Base-by-base conservation (phyloP, 1,140 invertebrate genomes). In the Drosophila ercepeae region DNA sequence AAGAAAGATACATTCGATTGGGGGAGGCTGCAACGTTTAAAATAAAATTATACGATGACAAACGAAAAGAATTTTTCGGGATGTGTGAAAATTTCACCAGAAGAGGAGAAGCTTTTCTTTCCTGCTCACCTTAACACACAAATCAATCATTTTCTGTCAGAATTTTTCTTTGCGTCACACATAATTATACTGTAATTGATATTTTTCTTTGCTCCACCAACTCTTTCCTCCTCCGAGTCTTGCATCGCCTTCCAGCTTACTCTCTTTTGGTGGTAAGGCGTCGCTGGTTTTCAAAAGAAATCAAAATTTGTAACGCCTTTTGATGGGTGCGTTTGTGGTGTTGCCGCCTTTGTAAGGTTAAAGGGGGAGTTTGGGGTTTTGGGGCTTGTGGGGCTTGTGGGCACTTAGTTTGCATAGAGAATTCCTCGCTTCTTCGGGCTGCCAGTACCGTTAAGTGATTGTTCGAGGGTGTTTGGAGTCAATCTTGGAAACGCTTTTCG, bases 161-260 rank as follows among this genome's bases (percentile, higher is more conserved):
- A 76, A 61, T 54, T 75, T 50, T 61, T 34, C 58, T 75, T 32
- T 77, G 52, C 81, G 81, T 86, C 81, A 86, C 82, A 86, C 81
- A 79, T 86, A 86, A 86, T 86, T 86, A 86, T 81, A 77, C 82
- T 86, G 82, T 86, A 86, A 86, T 86, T 86, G 81, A 86, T 86
- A 86, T 88, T 84, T 84, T 76, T 53, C 42, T 41, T 48, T 27
- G 27, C 19, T 32, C 27, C 41, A 19, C 41, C 57, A 19, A 6
- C 14, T 14, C 14, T 13, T 11, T 9, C 18, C 16, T 16, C 7
- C 48, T 14, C 16, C 7, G 9, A 2, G 16, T 9, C 39, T 18
- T 32, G 4, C 41, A 67, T 70, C 61, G 50, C 53, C 19, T 41
- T 55, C 34, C 25, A 18, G n/a, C 29, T 45, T 36, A 63, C 32